A percentile compares a stretch with the other conserved stretches of the same genome.
Conservation (phyloP, 2,888 invertebrate species). For the Lypha dubia region DNA sequence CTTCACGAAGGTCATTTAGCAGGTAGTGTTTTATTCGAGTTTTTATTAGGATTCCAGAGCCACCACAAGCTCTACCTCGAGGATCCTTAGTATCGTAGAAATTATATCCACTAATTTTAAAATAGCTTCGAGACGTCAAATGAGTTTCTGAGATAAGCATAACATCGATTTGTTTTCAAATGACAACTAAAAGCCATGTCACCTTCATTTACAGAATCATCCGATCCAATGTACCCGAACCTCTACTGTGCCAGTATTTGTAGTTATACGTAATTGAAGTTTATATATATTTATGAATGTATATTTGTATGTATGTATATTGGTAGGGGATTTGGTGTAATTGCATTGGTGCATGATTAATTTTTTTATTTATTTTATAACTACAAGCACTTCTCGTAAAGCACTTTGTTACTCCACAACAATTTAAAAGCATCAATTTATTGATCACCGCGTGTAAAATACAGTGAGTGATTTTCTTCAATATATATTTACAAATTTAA, state of each 20-base stretch:
- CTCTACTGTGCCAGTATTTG: conserved; percentile 14
- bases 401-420: conserved; percentile 56
- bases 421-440: conserved; percentile 63
- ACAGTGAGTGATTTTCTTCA: conserved; percentile 11
- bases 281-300: conserved; percentile 18
- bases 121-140: too few species aligned
- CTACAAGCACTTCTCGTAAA: conserved; percentile 46
- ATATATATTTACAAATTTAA: not conserved
- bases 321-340: conserved; percentile 2
- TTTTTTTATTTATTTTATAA: conserved; percentile 51
- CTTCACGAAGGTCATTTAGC: too few species aligned
- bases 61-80: too few species aligned
- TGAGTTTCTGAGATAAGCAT: too few species aligned
- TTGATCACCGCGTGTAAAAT: conserved; percentile 53
- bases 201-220: too few species aligned
- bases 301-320: conserved; percentile 14
- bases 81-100: too few species aligned
- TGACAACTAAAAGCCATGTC: too few species aligned
- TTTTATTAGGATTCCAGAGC: too few species aligned
- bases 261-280: conserved; percentile 22
- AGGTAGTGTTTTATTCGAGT: too few species aligned
- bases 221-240: too few species aligned
- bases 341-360: conserved; percentile 10
- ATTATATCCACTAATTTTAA: too few species aligned
- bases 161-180: too few species aligned